Conservation (phyloP, 1,140 invertebrate species). For the Caenorhabditis tropicalis region DNA sequence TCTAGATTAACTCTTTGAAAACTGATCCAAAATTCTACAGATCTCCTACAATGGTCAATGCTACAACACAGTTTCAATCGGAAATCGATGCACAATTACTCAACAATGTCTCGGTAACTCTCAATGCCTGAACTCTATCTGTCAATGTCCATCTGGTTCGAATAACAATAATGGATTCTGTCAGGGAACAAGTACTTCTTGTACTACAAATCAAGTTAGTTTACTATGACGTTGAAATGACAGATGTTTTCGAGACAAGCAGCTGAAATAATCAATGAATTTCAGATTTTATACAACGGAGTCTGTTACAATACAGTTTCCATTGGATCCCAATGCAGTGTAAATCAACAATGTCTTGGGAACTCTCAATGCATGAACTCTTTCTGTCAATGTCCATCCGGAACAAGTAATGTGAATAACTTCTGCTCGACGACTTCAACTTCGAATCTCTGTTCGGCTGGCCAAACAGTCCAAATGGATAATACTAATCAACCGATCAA, state of each 20-base stretch:
- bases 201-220: not conserved
- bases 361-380: conserved; percentile 16
- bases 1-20: no score
- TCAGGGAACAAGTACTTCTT: not conserved
- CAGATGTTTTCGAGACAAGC: not conserved
- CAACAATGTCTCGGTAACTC: conserved; percentile 32
- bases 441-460: conserved; percentile 1
- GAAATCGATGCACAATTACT: not conserved
- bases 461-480: conserved; percentile 7
- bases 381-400: conserved; percentile 1
- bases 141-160: not conserved
- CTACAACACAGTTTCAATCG: not conserved
- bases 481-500: conserved; percentile 26
- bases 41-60: conserved; percentile 11
- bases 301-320: not conserved
- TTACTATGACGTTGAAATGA: not conserved
- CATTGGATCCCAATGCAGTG: not conserved
- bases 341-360: conserved; percentile 8
- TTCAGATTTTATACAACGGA: not conserved
- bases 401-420: conserved; percentile 10
- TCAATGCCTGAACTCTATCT: not conserved
- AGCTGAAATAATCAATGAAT: not conserved
- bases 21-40: no score
- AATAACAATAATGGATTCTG: not conserved
- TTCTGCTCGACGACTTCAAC: not conserved